Base-by-base conservation (phyloP, 2,888 invertebrate genomes). In the Polydesmus complanatus region DNA sequence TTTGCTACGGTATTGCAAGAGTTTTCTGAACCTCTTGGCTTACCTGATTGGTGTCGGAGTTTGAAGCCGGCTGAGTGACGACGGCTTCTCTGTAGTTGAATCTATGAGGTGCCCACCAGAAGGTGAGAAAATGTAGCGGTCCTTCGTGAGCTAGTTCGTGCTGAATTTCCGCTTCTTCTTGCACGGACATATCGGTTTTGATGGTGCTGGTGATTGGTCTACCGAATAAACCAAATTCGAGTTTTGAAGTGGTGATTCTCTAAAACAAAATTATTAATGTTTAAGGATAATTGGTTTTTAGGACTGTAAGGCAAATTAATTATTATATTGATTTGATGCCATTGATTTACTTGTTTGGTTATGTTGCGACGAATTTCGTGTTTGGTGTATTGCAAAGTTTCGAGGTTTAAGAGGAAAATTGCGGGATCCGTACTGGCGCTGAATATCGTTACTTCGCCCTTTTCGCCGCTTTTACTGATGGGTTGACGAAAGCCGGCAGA, bases 41-140 rank as follows among this genome's bases (percentile, higher is more conserved):
- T 23, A 57, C 57, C 27, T 57, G 50, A 5, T 57, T 26, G 1
- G 57, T 57, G 14, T 57, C 49, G 22, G 57, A 23, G 14, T 57
- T 23, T 14, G 21, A n/a, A 5, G 57, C 25, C 23, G 23, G 26
- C 18, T 49, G n/a, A 11, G 27, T 25, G n/a, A 57, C 25, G 22
- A 49, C 26, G n/a, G 25, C 2, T 5, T 22, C 19, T 49, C 11
- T 18, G 2, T 22, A 21, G 27, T 57, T 48, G 57, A 57, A 57
- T 21, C 25, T 47, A 5, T 22, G 48, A 23, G 57, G 57, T 57
- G 57, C 49, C 57, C 57, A 57, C 49, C 57, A 47, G 18, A 57
- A 57, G 1, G 49, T 18, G 25, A 57, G 50, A 37, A 49, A n/a
- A 26, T 57, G 49, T n/a, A 57, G 27, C 18, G 49, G 57, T 18